Conservation (phyloP, 2,113 vertebrate species). For the Cathartes aura region DNA sequence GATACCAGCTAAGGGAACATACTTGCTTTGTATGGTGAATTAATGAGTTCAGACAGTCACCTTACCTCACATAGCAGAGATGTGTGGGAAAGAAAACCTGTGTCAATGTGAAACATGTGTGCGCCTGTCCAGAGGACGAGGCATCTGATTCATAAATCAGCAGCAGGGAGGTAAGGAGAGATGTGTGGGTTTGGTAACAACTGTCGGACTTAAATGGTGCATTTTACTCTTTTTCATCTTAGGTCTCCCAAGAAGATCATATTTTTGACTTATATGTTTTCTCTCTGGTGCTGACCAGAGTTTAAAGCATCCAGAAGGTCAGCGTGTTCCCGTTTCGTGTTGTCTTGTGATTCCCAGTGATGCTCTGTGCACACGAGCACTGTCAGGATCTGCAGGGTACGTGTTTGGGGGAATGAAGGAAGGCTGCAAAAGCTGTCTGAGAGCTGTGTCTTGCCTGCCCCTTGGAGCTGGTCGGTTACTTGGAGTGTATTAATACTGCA, state of each 20-base stretch:
- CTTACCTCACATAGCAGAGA: not conserved
- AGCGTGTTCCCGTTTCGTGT: accelerated
- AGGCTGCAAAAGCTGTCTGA: not conserved
- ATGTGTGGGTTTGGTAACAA: constrained; percentile 9
- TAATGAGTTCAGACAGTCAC: constrained; percentile 53
- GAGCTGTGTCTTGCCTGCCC: not conserved
- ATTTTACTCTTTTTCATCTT: constrained; percentile 32
- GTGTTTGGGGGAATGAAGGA: not conserved
- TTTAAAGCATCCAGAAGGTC: constrained; percentile 15
- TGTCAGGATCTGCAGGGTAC: not conserved
- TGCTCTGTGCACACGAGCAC: not conserved
- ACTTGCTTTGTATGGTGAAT: constrained; percentile 20
- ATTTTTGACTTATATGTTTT: constrained; percentile 35
- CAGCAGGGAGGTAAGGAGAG: constrained; percentile 13
- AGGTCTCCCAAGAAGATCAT: not conserved
- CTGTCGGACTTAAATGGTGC: not conserved
- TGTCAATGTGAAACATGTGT: constrained; percentile 63
- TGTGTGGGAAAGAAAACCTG: constrained; percentile 42
- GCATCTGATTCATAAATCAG: constrained; percentile 48
- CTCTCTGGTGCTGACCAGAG: not conserved
- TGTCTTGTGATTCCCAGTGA: not conserved
- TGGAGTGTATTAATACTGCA: not conserved
- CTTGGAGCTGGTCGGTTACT: not conserved
- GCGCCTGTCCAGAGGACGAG: not conserved
- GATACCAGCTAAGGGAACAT: not conserved